A percentile compares a stretch with the other conserved stretches of the same genome.
phyloP scores from a whole-genome alignment of 2,113 vertebrate species.

The Mesitornis unicolor region DNA sequence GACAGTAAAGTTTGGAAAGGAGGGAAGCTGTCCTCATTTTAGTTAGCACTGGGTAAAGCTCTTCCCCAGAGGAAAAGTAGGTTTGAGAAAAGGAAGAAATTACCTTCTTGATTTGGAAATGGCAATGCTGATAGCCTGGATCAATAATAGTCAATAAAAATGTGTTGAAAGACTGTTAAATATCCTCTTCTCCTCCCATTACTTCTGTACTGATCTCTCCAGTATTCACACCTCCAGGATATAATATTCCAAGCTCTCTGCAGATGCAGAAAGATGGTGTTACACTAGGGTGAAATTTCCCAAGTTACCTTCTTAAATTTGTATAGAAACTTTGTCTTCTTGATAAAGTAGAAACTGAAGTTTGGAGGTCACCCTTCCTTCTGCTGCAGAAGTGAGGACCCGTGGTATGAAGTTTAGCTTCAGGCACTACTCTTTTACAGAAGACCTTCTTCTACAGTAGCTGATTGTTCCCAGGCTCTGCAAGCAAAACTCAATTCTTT shows the following conservation, averaged over 20 bases:
- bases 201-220: not conserved
- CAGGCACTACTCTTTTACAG: not conserved
- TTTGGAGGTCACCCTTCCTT: not conserved
- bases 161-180: not conserved
- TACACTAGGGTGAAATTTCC: not conserved
- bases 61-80: accelerated
- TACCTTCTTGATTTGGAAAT: not conserved
- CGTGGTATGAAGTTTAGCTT: not conserved
- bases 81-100: not conserved
- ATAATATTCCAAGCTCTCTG: not conserved
- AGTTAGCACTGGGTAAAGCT: not conserved
- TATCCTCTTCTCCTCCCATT: not conserved
- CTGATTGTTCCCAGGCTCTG: not conserved
- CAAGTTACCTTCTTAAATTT: not conserved
- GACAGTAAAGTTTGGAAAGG: not conserved
- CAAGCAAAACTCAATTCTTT: not conserved
- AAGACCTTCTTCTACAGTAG: not conserved
- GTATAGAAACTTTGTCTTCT: not conserved
- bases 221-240: not conserved
- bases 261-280: not conserved
- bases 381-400: not conserved
- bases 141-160: not conserved
- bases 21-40: not conserved
- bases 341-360: not conserved
- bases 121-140: not conserved